phyloP scores from a whole-genome alignment of 2,797 vertebrate genomes.

The Percopsis omiscomaycus region DNA sequence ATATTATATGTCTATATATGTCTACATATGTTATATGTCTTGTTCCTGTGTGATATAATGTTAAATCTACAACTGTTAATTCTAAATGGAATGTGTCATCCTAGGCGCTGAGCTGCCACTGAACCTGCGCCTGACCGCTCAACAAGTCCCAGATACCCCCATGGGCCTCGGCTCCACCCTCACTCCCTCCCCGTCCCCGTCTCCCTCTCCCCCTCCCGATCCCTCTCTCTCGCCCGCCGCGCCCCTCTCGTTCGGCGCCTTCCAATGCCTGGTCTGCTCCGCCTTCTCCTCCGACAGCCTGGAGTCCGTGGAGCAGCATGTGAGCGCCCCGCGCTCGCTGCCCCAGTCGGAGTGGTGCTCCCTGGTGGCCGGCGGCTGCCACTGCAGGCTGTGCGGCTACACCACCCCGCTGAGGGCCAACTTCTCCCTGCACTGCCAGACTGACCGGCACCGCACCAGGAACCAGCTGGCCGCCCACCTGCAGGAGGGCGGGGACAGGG shows the following conservation, averaged over 20 bases:
- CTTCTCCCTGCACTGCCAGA: slow-evolving; percentile 99
- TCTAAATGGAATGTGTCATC: slow-evolving; percentile 24
- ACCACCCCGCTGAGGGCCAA: slow-evolving; percentile 97
- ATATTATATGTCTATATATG: too few relatives aligned
- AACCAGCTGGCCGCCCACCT: slow-evolving; percentile 97
- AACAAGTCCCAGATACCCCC: slow-evolving; percentile 87
- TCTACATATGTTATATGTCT: too few relatives aligned
- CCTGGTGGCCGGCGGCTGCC: slow-evolving; percentile 90
- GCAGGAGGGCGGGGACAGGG: slow-evolving; percentile 79
- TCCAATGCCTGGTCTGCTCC: slow-evolving; percentile 96
- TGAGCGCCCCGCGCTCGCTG: slow-evolving; percentile 88
- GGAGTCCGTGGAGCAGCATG: slow-evolving; percentile 91
- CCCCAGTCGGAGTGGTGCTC: slow-evolving; percentile 96
- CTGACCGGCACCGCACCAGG: slow-evolving; percentile 93
- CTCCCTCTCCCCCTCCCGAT: slow-evolving; percentile 74
- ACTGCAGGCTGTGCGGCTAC: slow-evolving; percentile 95
- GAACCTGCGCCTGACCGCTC: slow-evolving; percentile 88
- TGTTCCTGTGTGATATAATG: too few relatives aligned
- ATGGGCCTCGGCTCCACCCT: slow-evolving; percentile 90
- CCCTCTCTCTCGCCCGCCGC: slow-evolving; percentile 60
- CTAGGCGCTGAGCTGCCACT: slow-evolving; percentile 87
- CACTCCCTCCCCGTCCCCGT: slow-evolving; percentile 91
- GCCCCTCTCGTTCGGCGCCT: slow-evolving; percentile 74
- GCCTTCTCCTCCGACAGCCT: slow-evolving; percentile 93
- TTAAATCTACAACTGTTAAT: too few relatives aligned